Conservation (phyloP, 1,140 invertebrate genomes). For the Pseudomyrmex dendroicus region DNA sequence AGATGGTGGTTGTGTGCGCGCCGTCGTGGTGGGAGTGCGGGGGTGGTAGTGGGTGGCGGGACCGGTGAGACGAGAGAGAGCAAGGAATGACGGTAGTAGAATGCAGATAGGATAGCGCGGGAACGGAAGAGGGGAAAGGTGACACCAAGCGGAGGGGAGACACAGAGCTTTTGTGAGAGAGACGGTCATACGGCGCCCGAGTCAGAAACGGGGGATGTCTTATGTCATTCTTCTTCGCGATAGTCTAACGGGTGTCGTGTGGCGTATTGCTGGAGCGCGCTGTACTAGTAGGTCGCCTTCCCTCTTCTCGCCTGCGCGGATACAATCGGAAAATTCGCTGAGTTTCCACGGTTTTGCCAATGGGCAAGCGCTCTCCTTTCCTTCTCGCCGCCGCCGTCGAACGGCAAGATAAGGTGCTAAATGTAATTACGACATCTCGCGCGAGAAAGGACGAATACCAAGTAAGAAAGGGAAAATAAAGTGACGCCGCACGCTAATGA, state of each 20-base stretch:
- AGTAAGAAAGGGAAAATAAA: background rate
- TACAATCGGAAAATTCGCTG: slow-evolving; percentile 12
- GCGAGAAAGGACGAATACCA: background rate
- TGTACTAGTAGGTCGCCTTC: background rate
- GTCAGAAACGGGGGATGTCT: slow-evolving; percentile 78
- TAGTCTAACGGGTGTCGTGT: slow-evolving; percentile 71
- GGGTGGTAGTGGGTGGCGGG: slow-evolving; percentile 63
- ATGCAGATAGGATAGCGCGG: slow-evolving; percentile 62
- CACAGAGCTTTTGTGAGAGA: slow-evolving; percentile 74
- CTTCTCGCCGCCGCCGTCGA: background rate
- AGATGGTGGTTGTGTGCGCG: slow-evolving; percentile 27
- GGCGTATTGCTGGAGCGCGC: background rate
- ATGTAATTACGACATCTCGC: slow-evolving; percentile 15
- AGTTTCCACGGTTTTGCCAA: slow-evolving; percentile 10
- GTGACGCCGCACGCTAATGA: background rate
- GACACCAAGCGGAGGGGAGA: slow-evolving; percentile 43
- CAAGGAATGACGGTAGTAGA: slow-evolving; percentile 65
- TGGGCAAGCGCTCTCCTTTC: background rate
- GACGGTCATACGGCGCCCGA: slow-evolving; percentile 81
- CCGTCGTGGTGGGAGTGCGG: slow-evolving; percentile 70
- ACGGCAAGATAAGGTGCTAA: slow-evolving; percentile 18
- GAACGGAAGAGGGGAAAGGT: slow-evolving; percentile 3
- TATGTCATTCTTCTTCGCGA: slow-evolving; percentile 79
- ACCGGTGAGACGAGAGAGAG: slow-evolving; percentile 48
- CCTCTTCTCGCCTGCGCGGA: background rate